These are phyloP conservation scores for Genyomyrus donnyi DNA, from an alignment of 2,113 vertebrate species.

Conservation along the genomic window DNA sequence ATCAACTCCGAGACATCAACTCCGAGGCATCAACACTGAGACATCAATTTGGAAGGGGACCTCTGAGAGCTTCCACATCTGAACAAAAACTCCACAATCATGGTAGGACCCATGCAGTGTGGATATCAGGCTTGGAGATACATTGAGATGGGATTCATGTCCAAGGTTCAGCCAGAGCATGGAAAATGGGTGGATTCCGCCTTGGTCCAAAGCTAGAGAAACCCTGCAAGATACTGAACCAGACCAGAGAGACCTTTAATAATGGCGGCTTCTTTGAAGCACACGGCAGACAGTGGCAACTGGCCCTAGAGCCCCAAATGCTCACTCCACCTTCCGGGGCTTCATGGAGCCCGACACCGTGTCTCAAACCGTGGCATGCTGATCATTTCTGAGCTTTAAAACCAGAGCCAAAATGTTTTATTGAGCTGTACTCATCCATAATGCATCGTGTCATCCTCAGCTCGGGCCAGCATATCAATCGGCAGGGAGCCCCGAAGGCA, in stretches of 20 bases:
- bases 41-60: not conserved
- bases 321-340: not conserved
- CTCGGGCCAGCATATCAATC: conserved; percentile 57
- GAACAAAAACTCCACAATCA: not conserved
- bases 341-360: conserved; percentile 44
- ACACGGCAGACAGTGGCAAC: not conserved
- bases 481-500: conserved; percentile 29
- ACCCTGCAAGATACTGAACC: not conserved
- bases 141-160: not conserved
- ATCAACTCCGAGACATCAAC: not conserved
- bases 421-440: conserved; percentile 59
- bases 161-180: not conserved
- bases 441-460: conserved; percentile 62
- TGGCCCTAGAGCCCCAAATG: not conserved
- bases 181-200: not conserved
- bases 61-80: not conserved
- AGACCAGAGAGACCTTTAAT: not conserved
- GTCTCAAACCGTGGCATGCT: conserved; percentile 57
- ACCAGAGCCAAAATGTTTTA: conserved; percentile 56
- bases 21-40: not conserved
- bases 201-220: not conserved
- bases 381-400: conserved; percentile 60
- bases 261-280: not conserved
- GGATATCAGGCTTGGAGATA: not conserved
- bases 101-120: not conserved